These are phyloP conservation scores for Luperina testacea DNA, from an alignment of 2,888 invertebrate species.

Conservation along the genomic window DNA sequence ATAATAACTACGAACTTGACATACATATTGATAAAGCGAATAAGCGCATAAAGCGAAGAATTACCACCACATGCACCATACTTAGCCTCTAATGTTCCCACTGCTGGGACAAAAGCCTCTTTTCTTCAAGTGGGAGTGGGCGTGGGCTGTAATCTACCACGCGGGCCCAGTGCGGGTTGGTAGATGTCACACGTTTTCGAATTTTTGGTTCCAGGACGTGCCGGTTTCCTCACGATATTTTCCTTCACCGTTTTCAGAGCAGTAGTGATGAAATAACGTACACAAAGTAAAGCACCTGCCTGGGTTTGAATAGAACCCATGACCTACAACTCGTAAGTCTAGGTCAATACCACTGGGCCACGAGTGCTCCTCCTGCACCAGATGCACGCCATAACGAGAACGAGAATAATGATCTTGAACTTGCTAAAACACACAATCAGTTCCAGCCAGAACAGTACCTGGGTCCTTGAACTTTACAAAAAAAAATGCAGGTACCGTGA, in stretches of 20 bases:
- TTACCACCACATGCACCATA: neutral
- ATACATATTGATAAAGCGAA: neutral
- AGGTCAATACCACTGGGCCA: neutral
- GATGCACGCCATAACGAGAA: neutral
- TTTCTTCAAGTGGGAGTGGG: neutral
- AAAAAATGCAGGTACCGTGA: neutral
- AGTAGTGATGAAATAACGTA: neutral
- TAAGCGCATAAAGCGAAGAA: neutral
- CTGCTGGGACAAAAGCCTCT: neutral
- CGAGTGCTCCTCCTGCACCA: neutral
- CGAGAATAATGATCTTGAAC: neutral
- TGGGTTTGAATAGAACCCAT: neutral
- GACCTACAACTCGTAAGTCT: neutral
- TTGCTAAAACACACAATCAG: slow-evolving; percentile 22
- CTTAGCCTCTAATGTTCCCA: neutral
- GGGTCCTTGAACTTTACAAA: slow-evolving; percentile 27
- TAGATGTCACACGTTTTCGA: neutral
- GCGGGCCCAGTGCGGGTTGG: neutral
- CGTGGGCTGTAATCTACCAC: neutral
- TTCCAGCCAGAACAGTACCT: neutral
- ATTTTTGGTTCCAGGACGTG: neutral
- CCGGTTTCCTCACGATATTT: neutral
- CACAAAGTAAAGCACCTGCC: neutral
- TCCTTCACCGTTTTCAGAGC: neutral
- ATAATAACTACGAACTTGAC: slow-evolving; percentile 37